Evolutionary conservation across 2,888 invertebrate species (phyloP), one percentile per base, ranked within the genome.

Genomic region (Apamea epomidion): DNA sequence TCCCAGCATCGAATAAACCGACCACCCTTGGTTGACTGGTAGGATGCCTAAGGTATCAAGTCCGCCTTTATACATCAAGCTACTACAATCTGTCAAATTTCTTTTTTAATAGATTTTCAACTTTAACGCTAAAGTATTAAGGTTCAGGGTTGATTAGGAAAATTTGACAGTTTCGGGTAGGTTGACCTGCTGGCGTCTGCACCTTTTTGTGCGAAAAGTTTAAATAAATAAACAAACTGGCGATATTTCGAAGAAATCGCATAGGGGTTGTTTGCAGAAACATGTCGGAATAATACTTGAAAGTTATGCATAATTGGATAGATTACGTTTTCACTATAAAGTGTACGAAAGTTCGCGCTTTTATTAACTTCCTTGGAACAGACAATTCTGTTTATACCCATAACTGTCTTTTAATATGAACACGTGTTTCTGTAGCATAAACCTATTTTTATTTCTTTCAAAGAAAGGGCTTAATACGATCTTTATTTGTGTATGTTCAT

Each of bases 221-320:
- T 16, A 16, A 48, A 48, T 16, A 16, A 48, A 48, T 4, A 69
- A 69, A 75, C 67, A 68, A 70, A 45, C 32, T 54, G 14, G 16
- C n/a, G 67, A 80, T 51, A 65, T 42, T 76, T 76, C 60, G 1
- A 4, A 18, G n/a, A 76, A 45, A 67, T 58, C 21, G 18, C 16
- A 21, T 32, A 32, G 21, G 32, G 0, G 18, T 10, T n/a, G 16
- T 58, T 60, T 54, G 18, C 16, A 32, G 10, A 37, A 25, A 68
- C 48, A 48, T 32, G 29, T 18, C 10, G 1, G 10, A 10, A 32
- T 62, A 54, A 45, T 78, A 54, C 32, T 45, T 62, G 54, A 45
- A 37, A 65, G 32, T 21, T 76, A 29, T 60, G 29, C 42, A 58
- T 70, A 14, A 14, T 42, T 70, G 29, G 32, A 48, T 16, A 69